Evolutionary conservation across 2,888 invertebrate species (phyloP).

Genomic region (Pseudococcus jackbeardsleyi): DNA sequence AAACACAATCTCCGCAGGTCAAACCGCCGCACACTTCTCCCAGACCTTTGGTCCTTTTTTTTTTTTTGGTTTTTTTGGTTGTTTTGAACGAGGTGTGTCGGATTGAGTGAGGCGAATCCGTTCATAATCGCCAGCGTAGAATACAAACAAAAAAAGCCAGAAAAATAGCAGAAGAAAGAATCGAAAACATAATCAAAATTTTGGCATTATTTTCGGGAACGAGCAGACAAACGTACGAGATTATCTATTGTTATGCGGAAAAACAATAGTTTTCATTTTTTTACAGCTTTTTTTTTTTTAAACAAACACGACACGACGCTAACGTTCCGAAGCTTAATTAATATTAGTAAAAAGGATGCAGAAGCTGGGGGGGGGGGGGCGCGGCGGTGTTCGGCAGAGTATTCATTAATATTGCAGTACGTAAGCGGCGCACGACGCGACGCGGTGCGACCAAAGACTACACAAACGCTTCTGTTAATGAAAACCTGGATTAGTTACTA

Average conservation of each 20-base stretch:
- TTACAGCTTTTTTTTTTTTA: background rate
- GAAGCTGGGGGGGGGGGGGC: background rate
- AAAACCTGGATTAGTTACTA: constrained; percentile 14
- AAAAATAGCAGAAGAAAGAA: background rate
- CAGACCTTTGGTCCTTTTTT: no score
- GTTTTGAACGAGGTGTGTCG: background rate
- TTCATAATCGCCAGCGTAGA: background rate
- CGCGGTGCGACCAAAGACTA: background rate
- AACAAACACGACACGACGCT: background rate
- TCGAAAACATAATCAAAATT: constrained; percentile 38
- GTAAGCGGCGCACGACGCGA: background rate
- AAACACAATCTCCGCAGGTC: background rate
- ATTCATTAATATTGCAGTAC: constrained; percentile 13
- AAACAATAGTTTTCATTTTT: constrained; percentile 42
- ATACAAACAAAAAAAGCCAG: background rate
- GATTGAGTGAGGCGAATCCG: background rate
- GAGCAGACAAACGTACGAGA: background rate
- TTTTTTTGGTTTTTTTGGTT: background rate
- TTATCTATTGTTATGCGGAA: background rate
- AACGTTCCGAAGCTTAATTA: constrained; percentile 34
- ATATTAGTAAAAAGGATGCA: constrained; percentile 10
- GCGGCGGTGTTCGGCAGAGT: background rate
- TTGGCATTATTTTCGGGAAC: background rate
- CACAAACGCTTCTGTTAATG: constrained; percentile 35
- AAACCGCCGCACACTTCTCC: background rate